A percentile compares a stretch with the other conserved stretches of the same genome.
Conservation (phyloP, 2,797 vertebrate species). For the Garrulus glandarius region DNA sequence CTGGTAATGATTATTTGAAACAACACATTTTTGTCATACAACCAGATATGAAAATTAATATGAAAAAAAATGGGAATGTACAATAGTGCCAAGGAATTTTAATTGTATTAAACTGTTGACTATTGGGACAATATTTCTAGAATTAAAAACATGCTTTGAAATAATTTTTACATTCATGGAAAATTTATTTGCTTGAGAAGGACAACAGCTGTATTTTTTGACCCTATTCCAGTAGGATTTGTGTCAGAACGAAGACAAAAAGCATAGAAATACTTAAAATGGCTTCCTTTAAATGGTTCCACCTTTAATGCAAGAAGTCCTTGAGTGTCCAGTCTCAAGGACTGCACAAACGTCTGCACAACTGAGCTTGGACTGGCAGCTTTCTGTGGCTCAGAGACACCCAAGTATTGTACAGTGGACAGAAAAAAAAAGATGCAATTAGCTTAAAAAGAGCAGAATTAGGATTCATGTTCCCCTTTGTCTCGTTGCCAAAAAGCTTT, state of each 20-base stretch:
- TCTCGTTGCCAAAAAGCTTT: not conserved
- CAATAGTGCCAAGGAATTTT: not conserved
- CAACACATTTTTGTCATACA: not conserved
- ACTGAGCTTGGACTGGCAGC: not conserved
- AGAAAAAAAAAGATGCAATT: not conserved
- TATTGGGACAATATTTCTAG: not conserved
- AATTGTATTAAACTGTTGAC: not conserved
- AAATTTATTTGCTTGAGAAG: not conserved
- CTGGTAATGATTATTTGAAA: conserved; percentile 19
- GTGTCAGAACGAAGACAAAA: not conserved
- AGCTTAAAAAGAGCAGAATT: not conserved
- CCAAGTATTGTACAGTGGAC: not conserved
- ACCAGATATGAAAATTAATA: conserved; percentile 17
- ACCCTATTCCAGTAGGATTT: not conserved
- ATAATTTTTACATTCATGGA: not conserved
- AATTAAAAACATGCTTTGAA: not conserved
- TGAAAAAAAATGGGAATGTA: too few species aligned
- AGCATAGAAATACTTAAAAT: not conserved
- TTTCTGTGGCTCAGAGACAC: not conserved
- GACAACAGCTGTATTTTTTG: not conserved
- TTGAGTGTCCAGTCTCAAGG: not conserved
- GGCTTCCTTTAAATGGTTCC: not conserved
- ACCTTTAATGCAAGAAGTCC: not conserved
- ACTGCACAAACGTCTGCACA: not conserved
- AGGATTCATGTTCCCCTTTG: not conserved